Evolutionary conservation across 2,888 invertebrate species (phyloP), one percentile per base, ranked within the genome.

Genomic region (Hedychridium roseum): DNA sequence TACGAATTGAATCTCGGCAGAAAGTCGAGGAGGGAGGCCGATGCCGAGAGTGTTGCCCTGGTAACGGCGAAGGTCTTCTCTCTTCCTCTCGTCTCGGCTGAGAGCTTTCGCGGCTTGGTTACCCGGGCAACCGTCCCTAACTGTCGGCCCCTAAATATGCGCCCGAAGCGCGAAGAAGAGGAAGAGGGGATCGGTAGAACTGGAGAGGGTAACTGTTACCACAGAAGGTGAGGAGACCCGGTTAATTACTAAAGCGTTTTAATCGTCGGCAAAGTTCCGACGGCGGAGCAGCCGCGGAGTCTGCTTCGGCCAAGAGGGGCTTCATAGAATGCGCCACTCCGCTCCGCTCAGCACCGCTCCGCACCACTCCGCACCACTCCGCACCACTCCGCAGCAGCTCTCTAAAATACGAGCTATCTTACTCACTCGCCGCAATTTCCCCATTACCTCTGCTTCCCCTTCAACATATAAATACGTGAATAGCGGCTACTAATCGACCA

Each of bases 161-260:
- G 55, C 50, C 54, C 44, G 45, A 18, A 35, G 11, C 2, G 17
- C 31, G 31, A 31, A 7, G 31, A 9, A 2, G 23, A 9, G 5
- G 2, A 12, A 16, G 6, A 16, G 30, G 17, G 28, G 40, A 31
- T 9, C 12, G 32, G 15, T 20, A 15, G 17, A n/a, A n/a, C n/a
- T n/a, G n/a, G n/a, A n/a, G n/a, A n/a, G n/a, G 67, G 70, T 71
- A 74, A 73, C 76, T 66, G 74, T 76, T 76, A 74, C 70, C 70
- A 60, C 59, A 65, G 60, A 68, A 78, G 75, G 78, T 75, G 78
- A 78, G 65, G 77, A 78, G 78, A 76, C 75, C 72, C 70, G 68
- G 78, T 78, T 78, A 78, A 78, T 78, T 78, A 78, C 78, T 75
- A 78, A 78, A 78, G 76, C 77, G 78, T 78, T 78, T 78, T 78